Evolutionary conservation across 2,113 vertebrate species (phyloP), one percentile per base, ranked within the genome.

Genomic region (Rana temporaria): DNA sequence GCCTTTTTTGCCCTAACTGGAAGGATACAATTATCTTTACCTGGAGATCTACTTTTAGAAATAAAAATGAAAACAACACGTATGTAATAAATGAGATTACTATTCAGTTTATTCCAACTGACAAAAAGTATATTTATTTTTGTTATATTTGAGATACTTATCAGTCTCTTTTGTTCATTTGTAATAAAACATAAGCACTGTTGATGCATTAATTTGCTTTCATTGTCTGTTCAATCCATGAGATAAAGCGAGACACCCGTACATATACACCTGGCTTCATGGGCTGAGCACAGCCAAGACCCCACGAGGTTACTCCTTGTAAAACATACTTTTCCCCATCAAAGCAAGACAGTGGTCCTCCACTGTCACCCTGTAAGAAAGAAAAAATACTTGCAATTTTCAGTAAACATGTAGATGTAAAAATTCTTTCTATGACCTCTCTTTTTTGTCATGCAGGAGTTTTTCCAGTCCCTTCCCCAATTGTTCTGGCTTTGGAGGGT

Each of bases 271-370:
- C 97, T 1, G 98, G 98, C 88, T 96, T 99, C 94, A 97, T 97
- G 85, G 94, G 89, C 0, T 91, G 94, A 18, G 97, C 98, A 64
- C 98, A 99, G 56, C 98, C 98, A 68, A 98, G 90, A 20, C 98
- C 97, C 98, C 98, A 99, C 0, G 98, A 99, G 0, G 97, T 99
- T 73, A 99, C 97, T 19, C 98, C 98, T 85, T 99, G 98, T 30
- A 98, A 84, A 77, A 98, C 30, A 76, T 93, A 99, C 71, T 42
- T 94, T 79, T 94, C 96, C 86, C 96, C 91, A 6, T 93, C 79
- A 42, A 85, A 82, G 82, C 98, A 99, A 59, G 97, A 95, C 26
- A 99, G 92, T 67, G 98, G 98, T 22, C 98, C 98, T 1, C 98
- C 98, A 6, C 98, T 99, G 94, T 99, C 98, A 17, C 98, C 98